A percentile compares a stretch with the other conserved stretches of the same genome.
phyloP scores from a whole-genome alignment of 2,113 vertebrate genomes.

The Cricetomys ansorgei region DNA sequence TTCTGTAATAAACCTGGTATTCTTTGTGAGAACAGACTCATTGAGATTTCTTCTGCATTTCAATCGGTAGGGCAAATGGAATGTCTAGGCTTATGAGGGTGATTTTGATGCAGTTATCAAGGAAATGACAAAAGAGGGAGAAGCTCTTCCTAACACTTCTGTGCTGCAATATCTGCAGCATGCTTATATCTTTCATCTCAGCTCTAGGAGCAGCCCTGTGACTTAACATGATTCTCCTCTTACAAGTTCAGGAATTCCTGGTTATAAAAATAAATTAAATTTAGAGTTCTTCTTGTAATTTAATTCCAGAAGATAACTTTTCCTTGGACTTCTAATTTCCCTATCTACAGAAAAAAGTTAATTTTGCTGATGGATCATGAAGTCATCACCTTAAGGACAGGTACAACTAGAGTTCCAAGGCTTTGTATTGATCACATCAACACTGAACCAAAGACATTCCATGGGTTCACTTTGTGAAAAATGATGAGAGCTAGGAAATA shows the following conservation, averaged over 20 bases:
- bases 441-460: not conserved
- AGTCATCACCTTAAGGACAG: not conserved
- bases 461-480: not conserved
- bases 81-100: not conserved
- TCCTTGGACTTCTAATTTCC: not conserved
- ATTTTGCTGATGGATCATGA: not conserved
- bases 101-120: slow-evolving; percentile 36
- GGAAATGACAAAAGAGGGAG: not conserved
- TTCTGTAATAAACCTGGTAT: not conserved
- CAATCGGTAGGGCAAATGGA: not conserved
- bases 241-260: not conserved
- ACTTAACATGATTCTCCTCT: not conserved
- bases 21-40: not conserved
- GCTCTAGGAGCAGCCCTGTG: not conserved
- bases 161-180: not conserved
- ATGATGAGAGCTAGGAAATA: not conserved
- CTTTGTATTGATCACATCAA: not conserved
- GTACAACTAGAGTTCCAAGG: not conserved
- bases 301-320: not conserved
- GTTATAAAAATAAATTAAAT: not conserved
- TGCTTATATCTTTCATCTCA: not conserved
- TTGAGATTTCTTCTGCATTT: slow-evolving; percentile 34
- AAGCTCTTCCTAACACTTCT: not conserved
- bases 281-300: not conserved
- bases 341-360: not conserved